phyloP scores from a whole-genome alignment of 2,888 invertebrate species.

The Dorcus parallelipipedus region DNA sequence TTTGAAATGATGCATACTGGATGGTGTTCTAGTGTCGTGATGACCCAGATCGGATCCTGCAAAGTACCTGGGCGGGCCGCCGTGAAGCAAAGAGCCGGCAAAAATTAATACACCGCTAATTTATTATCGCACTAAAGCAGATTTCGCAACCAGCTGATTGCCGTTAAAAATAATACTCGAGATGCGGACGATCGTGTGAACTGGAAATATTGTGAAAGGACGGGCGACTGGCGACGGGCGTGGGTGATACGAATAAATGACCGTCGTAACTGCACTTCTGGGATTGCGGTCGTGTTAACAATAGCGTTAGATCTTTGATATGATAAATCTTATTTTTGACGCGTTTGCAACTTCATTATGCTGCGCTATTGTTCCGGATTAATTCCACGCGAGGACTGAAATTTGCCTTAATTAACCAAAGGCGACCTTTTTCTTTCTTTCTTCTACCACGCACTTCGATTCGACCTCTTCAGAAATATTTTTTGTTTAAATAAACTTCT shows the following conservation, averaged over 20 bases:
- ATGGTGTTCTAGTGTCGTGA: conserved; percentile 28
- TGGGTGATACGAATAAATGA: conserved; percentile 31
- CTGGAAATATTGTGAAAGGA: conserved; percentile 30
- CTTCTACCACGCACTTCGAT: no score
- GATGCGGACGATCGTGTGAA: conserved; percentile 33
- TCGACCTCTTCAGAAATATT: no score
- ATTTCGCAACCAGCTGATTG: conserved; percentile 32
- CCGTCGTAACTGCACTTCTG: conserved; percentile 19
- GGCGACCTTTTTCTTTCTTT: no score
- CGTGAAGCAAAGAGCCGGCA: conserved; percentile 28
- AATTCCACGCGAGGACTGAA: no score
- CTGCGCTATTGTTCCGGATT: no score
- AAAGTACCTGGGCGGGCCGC: conserved; percentile 33
- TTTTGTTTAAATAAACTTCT: no score
- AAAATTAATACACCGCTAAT: conserved; percentile 34
- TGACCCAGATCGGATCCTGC: conserved; percentile 33
- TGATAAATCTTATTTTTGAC: conserved; percentile 2
- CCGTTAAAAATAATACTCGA: conserved; percentile 30
- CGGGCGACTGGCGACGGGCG: conserved; percentile 23
- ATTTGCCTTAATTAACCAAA: no score
- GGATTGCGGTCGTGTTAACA: conserved; percentile 7
- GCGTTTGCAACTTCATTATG: neutral
- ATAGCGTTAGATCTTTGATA: conserved; percentile 9
- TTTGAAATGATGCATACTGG: no score
- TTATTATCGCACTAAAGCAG: conserved; percentile 31